Base-by-base conservation (phyloP, 2,797 vertebrate species). In the Sphenopsis melanotis region DNA sequence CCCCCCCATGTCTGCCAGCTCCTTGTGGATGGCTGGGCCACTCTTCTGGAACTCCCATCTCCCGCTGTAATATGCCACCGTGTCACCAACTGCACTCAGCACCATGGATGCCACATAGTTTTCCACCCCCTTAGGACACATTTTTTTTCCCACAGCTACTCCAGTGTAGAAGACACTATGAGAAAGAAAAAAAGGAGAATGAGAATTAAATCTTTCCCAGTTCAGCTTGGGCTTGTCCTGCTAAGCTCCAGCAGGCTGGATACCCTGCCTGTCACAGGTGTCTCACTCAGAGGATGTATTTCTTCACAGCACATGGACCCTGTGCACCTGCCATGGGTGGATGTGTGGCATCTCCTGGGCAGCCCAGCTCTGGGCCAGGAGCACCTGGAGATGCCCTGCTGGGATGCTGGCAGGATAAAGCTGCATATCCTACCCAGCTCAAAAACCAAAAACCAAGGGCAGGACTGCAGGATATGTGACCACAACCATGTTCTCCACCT, bases 91-190 rank as follows among this genome's bases (percentile, higher is more conserved):
- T 6, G 95, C 98, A 3, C 98, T 98, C 70, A 98, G 93, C 57
- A 98, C 97, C 97, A 98, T 97, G 11, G 98, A 94, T 1, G 98
- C 98, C 93, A 98, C 95, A 1, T 98, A 98, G 41, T 95, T 97
- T 64, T 98, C 96, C 22, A 97, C 39, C 5, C 86, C 18, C 8
- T 69, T 95, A 6, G 87, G 93, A 65, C 85, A 93, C 81, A 92
- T 47, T 32, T 29, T 85, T 63, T 17, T 42, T n/a, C 82, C 59
- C 47, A 37, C 6, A 7, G 42, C 41, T 60, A 72, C 47, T 57
- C 75, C 50, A 22, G 29, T 36, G 65, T 49, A 84, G 27, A 70
- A 64, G 65, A 75, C 2, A 4, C 96, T 96, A 15, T 1, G 2
- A 8, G 11, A 61, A 49, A 32, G 15, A 7, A 27, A 32, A 65